Conservation (phyloP, 2,888 invertebrate genomes). For the Cephus spinipes region DNA sequence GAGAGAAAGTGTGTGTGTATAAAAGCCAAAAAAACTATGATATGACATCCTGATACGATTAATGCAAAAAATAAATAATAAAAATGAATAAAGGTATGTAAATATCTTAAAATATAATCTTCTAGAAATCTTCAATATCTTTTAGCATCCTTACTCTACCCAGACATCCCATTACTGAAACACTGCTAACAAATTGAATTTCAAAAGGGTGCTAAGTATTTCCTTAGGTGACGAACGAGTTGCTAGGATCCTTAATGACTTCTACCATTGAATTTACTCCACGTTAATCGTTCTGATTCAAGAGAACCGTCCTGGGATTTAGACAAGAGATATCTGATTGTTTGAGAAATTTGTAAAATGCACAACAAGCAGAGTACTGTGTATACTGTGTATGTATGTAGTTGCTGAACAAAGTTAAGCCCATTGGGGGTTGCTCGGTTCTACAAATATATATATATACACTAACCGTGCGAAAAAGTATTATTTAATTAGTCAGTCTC, state of each 20-base stretch:
- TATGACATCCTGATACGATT: not conserved
- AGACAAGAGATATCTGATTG: not conserved
- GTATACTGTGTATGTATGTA: not conserved
- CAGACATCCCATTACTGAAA: not conserved
- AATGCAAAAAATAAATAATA: not conserved
- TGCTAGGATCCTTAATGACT: not conserved
- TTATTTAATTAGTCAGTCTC: constrained; percentile 57
- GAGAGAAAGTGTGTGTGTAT: not conserved
- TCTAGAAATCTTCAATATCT: not conserved
- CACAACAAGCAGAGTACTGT: not conserved
- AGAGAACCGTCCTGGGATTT: not conserved
- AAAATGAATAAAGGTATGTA: not conserved
- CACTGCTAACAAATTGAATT: not conserved
- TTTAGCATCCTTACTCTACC: not conserved
- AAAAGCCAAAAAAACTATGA: not conserved
- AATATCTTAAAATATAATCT: not conserved
- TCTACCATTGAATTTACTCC: not conserved
- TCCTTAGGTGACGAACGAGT: not conserved
- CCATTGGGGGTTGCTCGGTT: not conserved
- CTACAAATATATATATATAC: not conserved
- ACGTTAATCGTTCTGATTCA: not conserved
- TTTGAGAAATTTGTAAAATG: not conserved
- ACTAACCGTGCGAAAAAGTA: constrained; percentile 1
- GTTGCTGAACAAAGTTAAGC: not conserved
- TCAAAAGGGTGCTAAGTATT: not conserved